Evolutionary conservation across 2,888 invertebrate genomes (phyloP).

Genomic region (Calameuta filiformis): DNA sequence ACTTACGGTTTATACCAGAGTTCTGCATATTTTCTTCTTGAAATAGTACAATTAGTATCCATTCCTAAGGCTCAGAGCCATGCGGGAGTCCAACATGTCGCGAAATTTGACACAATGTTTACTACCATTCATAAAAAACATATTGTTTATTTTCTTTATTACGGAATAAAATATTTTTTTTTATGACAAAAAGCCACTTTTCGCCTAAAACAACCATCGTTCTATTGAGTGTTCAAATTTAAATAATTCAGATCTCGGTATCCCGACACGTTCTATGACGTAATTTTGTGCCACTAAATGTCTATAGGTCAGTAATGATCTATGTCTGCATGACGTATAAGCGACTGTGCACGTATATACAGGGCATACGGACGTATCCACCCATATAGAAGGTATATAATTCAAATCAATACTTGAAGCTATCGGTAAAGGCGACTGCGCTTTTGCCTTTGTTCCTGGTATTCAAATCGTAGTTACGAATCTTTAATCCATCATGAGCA

Average conservation of each 20-base stretch:
- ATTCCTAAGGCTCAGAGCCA: conserved; percentile 43
- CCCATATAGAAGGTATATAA: neutral
- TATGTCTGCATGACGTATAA: neutral
- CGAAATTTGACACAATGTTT: neutral
- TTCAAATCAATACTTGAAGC: conserved; percentile 46
- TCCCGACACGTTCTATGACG: neutral
- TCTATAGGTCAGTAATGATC: conserved; percentile 1
- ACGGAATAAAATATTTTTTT: neutral
- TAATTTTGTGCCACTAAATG: neutral
- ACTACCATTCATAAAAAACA: neutral
- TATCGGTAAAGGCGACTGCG: conserved; percentile 46
- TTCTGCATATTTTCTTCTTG: conserved; percentile 46
- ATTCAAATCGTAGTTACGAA: neutral
- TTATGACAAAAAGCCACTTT: neutral
- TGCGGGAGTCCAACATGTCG: neutral
- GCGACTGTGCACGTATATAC: neutral
- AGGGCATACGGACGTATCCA: neutral
- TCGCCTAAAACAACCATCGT: neutral
- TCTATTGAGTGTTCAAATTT: neutral
- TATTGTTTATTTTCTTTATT: neutral
- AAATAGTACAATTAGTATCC: conserved; percentile 47
- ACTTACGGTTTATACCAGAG: conserved; percentile 54
- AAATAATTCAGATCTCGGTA: neutral
- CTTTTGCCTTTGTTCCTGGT: neutral
- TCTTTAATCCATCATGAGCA: neutral